Base-by-base conservation (phyloP, 2,113 vertebrate genomes). In the Oxygymnocypris stewartii region DNA sequence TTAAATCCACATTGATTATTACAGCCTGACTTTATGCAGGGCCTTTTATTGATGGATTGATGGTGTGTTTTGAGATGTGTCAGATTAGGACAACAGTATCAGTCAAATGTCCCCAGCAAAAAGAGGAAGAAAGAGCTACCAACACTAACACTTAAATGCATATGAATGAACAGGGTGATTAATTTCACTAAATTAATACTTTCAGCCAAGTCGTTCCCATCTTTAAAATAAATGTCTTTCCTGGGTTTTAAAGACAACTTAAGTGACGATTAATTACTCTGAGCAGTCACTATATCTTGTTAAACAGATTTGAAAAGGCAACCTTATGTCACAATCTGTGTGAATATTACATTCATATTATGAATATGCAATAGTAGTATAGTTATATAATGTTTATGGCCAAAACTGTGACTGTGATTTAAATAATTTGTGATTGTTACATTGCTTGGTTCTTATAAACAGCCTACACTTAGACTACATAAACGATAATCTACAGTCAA, bases 1-100 rank as follows among this genome's bases (percentile, higher is more conserved):
- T 90, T 87, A 85, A n/a, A 85, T 90, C 61, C 85, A 54, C 83
- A 86, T 90, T 79, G 87, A 88, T 88, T 85, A 78, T 57, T 28
- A 35, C 63, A 67, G 74, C 44, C 79, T 88, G 83, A 57, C 79
- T 35, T 85, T 35, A 87, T 47, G 28, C 79, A 67, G 54, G 59
- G 67, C 63, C 59, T 75, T n/a, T 84, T 76, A 87, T 85, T 88
- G 89, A 90, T 73, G 75, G 79, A 78, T 87, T 85, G 61, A 85
- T 84, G 80, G 87, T 49, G 67, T 87, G 84, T 87, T 85, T 87
- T 79, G 87, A 80, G 57, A 79, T 59, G 76, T 80, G 84, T 88
- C 83, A 73, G 40, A 80, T 79, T 13, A 79, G 82, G 84, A 59
- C 76, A 73, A 83, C 59, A 47, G 83, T 78, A 81, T 74, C 28